Base-by-base conservation (phyloP, 2,113 vertebrate genomes). In the Leucopsar rothschildi region DNA sequence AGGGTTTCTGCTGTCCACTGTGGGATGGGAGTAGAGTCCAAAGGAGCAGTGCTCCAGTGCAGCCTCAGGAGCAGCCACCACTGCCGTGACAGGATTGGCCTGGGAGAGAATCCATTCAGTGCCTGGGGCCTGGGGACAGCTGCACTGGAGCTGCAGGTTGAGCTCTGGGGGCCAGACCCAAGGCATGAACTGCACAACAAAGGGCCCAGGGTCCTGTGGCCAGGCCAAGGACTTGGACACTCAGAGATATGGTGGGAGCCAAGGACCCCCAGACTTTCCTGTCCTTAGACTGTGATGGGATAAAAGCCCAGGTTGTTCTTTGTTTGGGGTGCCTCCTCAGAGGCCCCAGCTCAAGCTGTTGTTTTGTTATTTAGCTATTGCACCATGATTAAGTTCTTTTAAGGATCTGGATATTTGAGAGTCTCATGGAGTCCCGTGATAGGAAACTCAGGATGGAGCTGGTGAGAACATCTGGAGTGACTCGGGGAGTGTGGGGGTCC, bases 51-150 rank as follows among this genome's bases (percentile, higher is more conserved):
- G 35, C 79, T 85, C 12, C 18, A 17, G 70, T 27, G 82, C 28
- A 64, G 39, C 55, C 39, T 15, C 39, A 49, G 59, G 52, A 72
- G 24, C 53, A 66, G 27, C 12, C n/a, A 47, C 14, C 33, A 8
- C 18, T 25, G 53, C 42, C 0, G 11, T 2, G 47, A 24, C 0
- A 13, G 53, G 59, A 39, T 2, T 5, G 11, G 11, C 25, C 31
- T 66, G 44, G 24, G 5, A 2, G 11, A 40, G 35, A 25, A 75
- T 57, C n/a, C 50, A 24, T 19, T 19, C 60, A 13, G 29, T n/a
- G 60, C 50, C 19, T 19, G 24, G 49, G 60, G 70, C 42, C 31
- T 1, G 0, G 70, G 44, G 45, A 4, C 19, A 65, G 15, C 59
- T 6, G 18, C 40, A 10, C 14, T 22, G 57, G 33, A 55, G 69